Conservation (phyloP, 2,113 vertebrate species). For the Pterocles gutturalis region DNA sequence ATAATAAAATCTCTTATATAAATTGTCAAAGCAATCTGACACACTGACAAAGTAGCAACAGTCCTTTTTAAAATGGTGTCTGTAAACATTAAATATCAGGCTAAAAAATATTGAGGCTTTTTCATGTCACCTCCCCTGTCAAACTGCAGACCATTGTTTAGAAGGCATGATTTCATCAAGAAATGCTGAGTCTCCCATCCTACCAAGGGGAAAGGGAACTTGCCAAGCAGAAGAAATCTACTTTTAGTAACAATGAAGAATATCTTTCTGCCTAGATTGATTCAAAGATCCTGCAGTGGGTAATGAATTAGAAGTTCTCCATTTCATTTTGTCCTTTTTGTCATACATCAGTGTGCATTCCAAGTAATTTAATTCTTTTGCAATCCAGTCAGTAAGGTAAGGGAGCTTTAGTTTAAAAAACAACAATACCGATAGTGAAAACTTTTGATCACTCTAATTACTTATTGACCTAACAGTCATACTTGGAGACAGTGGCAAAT, state of each 20-base stretch:
- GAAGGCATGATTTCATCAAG: neutral
- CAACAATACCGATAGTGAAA: neutral
- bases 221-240: neutral
- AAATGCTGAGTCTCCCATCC: neutral
- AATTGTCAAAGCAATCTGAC: neutral
- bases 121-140: neutral
- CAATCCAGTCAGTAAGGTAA: conserved; percentile 8
- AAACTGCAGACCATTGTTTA: conserved; percentile 1
- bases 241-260: neutral
- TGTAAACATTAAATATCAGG: neutral
- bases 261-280: neutral
- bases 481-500: conserved; percentile 37
- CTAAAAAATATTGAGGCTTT: neutral
- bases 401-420: conserved; percentile 50
- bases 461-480: conserved; percentile 51
- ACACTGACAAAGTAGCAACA: neutral
- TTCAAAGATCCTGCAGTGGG: neutral
- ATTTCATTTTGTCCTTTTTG: neutral
- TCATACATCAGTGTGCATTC: neutral
- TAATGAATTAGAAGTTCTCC: neutral
- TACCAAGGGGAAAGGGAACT: neutral
- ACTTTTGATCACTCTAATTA: conserved; percentile 52
- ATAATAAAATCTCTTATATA: neutral
- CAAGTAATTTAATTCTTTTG: conserved; percentile 42
- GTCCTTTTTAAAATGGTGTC: neutral